Base-by-base conservation (phyloP, 2,888 invertebrate genomes). In the Rhamphomyia laevipes region DNA sequence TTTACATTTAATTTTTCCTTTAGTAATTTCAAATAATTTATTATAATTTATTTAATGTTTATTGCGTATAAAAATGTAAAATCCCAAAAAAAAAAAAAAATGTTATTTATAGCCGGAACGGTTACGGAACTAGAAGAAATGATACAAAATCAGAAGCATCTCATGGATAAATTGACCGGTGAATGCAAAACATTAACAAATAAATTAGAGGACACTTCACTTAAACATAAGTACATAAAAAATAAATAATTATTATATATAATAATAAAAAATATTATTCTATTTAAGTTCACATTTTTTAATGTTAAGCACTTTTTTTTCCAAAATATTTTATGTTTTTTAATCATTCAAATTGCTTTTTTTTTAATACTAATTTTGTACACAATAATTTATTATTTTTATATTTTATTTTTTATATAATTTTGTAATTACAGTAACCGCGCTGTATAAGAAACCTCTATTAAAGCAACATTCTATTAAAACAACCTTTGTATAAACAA, bases 111-210 rank as follows among this genome's bases (percentile, higher is more conserved):
- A 88, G 88, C 82, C 78, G 83, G 84, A 76, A 88, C 86, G 70
- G 87, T 89, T 74, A 82, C 82, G 76, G 87, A 86, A 76, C 82
- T 90, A 76, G 89, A 89, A 79, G 80, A 82, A 72, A 84, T 87
- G 83, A 82, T 90, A 76, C 84, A 83, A 75, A 86, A 84, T 75
- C 89, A 90, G 82, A 87, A 86, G 80, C 83, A 83, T 80, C 85
- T 88, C 81, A 86, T 89, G 84, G 87, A 87, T 78, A 88, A 85
- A 81, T 81, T 90, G 74, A 86, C 87, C 69, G 79, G 78, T 69
- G 88, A 90, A 77, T 89, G 89, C 78, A 88, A 86, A 77, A 78
- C 78, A 74, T 81, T 90, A 74, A 89, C 89, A 70, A 79, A 83
- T 76, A 88, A 86, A 79, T 81, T 90, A 77, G 89, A 90, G 78